Conservation (phyloP, 2,888 invertebrate species). For the Ethmia dodecea region DNA sequence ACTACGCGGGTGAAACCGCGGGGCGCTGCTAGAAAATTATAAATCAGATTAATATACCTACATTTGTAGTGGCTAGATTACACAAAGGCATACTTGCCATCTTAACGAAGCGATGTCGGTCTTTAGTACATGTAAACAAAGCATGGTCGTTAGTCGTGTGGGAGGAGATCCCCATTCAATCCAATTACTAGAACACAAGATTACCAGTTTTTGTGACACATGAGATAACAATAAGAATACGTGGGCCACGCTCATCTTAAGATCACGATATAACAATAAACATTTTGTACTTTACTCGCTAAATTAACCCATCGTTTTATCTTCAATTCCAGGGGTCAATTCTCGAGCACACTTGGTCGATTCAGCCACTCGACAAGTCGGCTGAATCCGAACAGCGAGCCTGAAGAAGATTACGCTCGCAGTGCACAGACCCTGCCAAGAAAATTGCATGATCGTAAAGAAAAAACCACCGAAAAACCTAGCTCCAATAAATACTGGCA, state of each 20-base stretch:
- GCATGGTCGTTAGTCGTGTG: slow-evolving; percentile 50
- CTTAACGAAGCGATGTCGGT: slow-evolving; percentile 14
- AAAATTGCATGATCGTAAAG: slow-evolving; percentile 74
- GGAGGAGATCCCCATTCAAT: slow-evolving; percentile 62
- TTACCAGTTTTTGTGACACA: slow-evolving; percentile 57
- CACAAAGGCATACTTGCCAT: slow-evolving; percentile 25
- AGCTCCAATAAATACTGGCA: slow-evolving; percentile 67
- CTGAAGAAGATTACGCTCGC: slow-evolving; percentile 73
- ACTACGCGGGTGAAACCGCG: too few species aligned
- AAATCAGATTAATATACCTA: not conserved
- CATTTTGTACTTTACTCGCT: slow-evolving; percentile 27
- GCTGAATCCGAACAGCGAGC: slow-evolving; percentile 75
- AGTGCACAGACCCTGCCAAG: slow-evolving; percentile 88
- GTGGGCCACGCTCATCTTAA: slow-evolving; percentile 48
- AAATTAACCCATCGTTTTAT: slow-evolving; percentile 29
- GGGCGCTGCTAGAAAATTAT: too few species aligned
- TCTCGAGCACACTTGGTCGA: slow-evolving; percentile 86
- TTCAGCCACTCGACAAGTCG: slow-evolving; percentile 90
- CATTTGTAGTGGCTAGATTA: slow-evolving; percentile 4
- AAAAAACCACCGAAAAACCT: slow-evolving; percentile 61
- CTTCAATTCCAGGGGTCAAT: slow-evolving; percentile 78
- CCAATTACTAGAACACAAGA: slow-evolving; percentile 61
- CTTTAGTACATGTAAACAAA: slow-evolving; percentile 53
- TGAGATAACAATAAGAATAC: slow-evolving; percentile 52
- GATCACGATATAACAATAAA: slow-evolving; percentile 42